Evolutionary conservation across 2,888 invertebrate genomes (phyloP).

Genomic region (Coleophora flavipennella): DNA sequence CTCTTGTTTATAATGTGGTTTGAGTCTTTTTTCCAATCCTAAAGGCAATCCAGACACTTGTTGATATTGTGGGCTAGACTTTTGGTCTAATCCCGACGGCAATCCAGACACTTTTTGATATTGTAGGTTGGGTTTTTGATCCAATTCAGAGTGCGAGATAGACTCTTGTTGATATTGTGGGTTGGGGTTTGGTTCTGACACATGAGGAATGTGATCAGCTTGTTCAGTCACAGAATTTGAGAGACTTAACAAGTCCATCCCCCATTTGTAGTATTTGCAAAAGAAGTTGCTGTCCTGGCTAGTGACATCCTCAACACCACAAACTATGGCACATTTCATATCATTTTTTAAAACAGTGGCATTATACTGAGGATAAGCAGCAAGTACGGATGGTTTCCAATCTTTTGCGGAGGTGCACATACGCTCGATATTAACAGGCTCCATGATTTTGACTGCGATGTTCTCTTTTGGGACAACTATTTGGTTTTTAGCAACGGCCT

Average conservation of each 20-base stretch:
- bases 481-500: conserved; percentile 23
- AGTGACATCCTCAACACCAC: conserved; percentile 29
- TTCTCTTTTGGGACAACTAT: conserved; percentile 25
- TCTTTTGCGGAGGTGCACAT: conserved; percentile 34
- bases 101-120: too few species aligned
- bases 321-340: conserved; percentile 38
- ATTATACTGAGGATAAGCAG: conserved; percentile 26
- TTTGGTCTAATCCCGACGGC: too few species aligned
- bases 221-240: too few species aligned
- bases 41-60: too few species aligned
- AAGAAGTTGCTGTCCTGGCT: conserved; percentile 40
- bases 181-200: not conserved
- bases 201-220: conserved; percentile 3
- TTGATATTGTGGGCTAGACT: too few species aligned
- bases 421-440: conserved; percentile 29
- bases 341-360: conserved; percentile 25
- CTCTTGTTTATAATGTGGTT: too few species aligned
- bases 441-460: conserved; percentile 25
- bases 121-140: too few species aligned
- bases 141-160: too few species aligned
- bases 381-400: conserved; percentile 37
- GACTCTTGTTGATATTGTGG: too few species aligned
- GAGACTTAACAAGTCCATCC: conserved; percentile 27
- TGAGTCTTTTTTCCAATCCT: too few species aligned
- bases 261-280: conserved; percentile 59